Percentiles rank a stretch among this genome's conserved stretches.
These are phyloP conservation scores for Nyctibius bracteatus DNA, from an alignment of 2,113 vertebrate species.

Conservation along the genomic window DNA sequence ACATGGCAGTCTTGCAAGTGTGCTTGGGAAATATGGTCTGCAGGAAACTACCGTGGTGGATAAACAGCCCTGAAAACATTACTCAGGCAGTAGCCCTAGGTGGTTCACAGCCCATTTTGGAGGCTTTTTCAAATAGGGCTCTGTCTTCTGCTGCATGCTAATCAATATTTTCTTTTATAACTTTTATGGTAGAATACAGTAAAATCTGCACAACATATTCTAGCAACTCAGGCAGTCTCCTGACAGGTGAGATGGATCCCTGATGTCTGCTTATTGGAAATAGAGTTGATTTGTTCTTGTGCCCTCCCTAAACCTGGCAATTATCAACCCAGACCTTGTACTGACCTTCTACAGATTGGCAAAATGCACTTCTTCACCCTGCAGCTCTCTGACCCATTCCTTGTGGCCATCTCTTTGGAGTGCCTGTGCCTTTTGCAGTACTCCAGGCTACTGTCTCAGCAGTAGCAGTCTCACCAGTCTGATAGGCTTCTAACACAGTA, in stretches of 20 bases:
- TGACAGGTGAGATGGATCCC: neutral
- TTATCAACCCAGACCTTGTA: neutral
- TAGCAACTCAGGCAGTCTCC: neutral
- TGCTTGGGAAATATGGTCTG: neutral
- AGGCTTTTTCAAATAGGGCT: neutral
- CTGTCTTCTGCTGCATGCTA: neutral
- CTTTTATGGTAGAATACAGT: neutral
- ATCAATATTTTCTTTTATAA: neutral
- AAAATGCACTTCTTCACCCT: neutral
- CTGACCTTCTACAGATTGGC: neutral
- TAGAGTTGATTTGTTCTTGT: neutral
- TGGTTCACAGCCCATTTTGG: neutral
- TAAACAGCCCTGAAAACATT: neutral
- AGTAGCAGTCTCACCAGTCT: neutral
- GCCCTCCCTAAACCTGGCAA: neutral
- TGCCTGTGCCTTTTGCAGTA: neutral
- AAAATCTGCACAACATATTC: neutral
- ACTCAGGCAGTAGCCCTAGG: neutral
- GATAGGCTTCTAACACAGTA: neutral
- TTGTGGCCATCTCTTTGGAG: accelerated
- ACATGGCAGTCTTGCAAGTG: neutral
- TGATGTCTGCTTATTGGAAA: neutral
- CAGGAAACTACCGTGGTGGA: neutral
- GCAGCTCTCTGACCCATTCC: neutral
- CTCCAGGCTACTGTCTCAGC: neutral